These are phyloP conservation scores for Netelia virgata DNA, from an alignment of 2,888 invertebrate genomes.

Conservation along the genomic window DNA sequence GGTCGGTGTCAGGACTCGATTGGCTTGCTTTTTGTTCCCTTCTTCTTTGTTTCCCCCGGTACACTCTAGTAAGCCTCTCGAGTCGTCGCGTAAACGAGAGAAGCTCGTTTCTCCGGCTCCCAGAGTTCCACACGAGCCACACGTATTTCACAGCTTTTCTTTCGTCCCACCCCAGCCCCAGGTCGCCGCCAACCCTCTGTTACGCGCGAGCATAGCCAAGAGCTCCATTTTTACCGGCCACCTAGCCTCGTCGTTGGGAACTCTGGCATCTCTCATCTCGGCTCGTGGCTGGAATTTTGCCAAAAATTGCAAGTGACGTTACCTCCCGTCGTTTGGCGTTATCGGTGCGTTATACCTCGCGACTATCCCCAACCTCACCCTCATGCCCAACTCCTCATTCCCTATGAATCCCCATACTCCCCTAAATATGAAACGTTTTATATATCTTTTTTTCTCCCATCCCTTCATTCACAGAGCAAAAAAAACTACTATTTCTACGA, in stretches of 20 bases:
- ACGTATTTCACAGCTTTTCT: constrained; percentile 49
- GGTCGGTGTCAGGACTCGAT: constrained; percentile 69
- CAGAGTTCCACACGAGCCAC: constrained; percentile 20
- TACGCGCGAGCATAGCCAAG: constrained; percentile 29
- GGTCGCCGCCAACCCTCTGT: constrained; percentile 7
- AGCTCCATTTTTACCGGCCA: constrained; percentile 66
- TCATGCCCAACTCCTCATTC: constrained; percentile 6
- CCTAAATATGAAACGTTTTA: constrained; percentile 2
- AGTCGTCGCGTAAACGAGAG: constrained; percentile 30
- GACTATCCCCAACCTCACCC: constrained; percentile 22
- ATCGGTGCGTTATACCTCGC: constrained; percentile 71
- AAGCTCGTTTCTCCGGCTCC: constrained; percentile 43
- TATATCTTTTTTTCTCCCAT: constrained; percentile 18
- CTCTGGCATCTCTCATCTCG: constrained; percentile 46
- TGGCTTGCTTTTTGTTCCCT: constrained; percentile 56
- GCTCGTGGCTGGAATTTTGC: constrained; percentile 72
- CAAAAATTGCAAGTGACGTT: constrained; percentile 73
- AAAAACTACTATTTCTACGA: constrained; percentile 29
- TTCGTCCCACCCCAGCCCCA: background rate
- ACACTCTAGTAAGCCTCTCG: constrained; percentile 24
- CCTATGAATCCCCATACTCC: constrained; percentile 43
- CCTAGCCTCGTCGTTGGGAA: constrained; percentile 52
- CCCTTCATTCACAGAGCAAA: constrained; percentile 7
- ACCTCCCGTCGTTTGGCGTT: constrained; percentile 71
- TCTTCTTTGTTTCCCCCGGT: constrained; percentile 65